These are phyloP conservation scores for Bryconaethiops microstoma DNA, from an alignment of 2,797 vertebrate genomes.

Conservation along the genomic window DNA sequence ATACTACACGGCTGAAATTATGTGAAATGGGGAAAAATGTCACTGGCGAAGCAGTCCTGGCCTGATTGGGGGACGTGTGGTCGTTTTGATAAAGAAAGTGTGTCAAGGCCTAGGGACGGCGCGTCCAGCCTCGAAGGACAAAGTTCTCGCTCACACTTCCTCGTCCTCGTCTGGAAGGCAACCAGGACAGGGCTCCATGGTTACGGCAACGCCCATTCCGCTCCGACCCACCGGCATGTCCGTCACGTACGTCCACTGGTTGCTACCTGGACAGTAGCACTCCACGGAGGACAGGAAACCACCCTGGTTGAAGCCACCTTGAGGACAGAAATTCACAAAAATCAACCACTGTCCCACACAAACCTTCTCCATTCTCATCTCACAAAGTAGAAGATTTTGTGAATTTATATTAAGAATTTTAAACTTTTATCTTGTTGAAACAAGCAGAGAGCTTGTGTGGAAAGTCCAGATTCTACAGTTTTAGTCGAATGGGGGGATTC, in stretches of 20 bases:
- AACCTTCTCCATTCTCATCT: no score
- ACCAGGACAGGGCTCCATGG: slow-evolving; percentile 86
- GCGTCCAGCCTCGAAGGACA: not conserved
- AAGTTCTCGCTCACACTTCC: slow-evolving; percentile 40
- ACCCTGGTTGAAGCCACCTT: slow-evolving; percentile 83
- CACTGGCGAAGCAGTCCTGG: slow-evolving; percentile 15
- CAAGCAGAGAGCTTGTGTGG: no score
- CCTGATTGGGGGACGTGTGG: not conserved
- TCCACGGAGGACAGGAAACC: slow-evolving; percentile 83
- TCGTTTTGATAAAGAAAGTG: not conserved
- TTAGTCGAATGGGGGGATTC: no score
- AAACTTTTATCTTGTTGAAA: no score
- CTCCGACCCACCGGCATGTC: slow-evolving; percentile 79
- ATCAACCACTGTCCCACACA: no score
- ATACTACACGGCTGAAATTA: not conserved
- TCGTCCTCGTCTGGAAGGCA: slow-evolving; percentile 67
- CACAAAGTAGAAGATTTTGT: no score
- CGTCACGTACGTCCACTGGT: slow-evolving; percentile 76
- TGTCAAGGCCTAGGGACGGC: slow-evolving; percentile 8
- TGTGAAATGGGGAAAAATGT: slow-evolving; percentile 2
- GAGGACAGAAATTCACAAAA: not conserved
- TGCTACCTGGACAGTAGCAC: slow-evolving; percentile 75
- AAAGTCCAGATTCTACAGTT: no score
- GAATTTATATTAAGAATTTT: no score
- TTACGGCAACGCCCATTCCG: slow-evolving; percentile 84